These are phyloP conservation scores for Caenorhabditis becei DNA, from an alignment of 2,888 invertebrate genomes.

Conservation along the genomic window DNA sequence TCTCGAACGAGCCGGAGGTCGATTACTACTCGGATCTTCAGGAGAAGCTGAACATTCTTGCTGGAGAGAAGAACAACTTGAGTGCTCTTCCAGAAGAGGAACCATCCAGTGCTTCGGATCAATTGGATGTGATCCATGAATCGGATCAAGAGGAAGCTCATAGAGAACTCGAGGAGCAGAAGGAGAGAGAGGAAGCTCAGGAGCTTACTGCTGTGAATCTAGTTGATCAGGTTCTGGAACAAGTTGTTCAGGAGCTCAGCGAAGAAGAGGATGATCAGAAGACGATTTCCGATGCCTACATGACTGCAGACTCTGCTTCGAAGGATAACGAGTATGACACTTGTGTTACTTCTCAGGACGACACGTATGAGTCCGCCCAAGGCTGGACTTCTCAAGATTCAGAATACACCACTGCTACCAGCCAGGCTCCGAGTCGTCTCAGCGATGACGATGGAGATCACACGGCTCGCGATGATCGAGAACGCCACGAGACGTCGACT, in stretches of 20 bases:
- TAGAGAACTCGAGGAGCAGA: constrained; percentile 22
- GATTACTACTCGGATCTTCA: constrained; percentile 74
- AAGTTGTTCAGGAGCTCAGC: constrained; percentile 36
- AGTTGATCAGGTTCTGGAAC: constrained; percentile 66
- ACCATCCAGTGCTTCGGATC: constrained; percentile 54
- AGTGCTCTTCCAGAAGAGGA: constrained; percentile 62
- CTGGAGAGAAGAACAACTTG: constrained; percentile 56
- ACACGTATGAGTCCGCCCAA: constrained; percentile 71
- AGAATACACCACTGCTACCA: constrained; percentile 71
- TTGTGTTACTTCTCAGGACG: constrained; percentile 73
- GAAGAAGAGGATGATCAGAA: constrained; percentile 50
- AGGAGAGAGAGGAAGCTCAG: constrained; percentile 51
- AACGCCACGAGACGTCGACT: constrained; percentile 62
- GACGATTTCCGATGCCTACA: constrained; percentile 57
- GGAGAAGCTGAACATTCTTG: constrained; percentile 70
- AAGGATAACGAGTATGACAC: constrained; percentile 74
- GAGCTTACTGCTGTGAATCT: constrained; percentile 56
- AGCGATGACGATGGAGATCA: constrained; percentile 60
- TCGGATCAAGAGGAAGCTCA: constrained; percentile 61
- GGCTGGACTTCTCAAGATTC: constrained; percentile 74
- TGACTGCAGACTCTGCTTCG: constrained; percentile 67
- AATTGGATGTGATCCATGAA: constrained; percentile 63
- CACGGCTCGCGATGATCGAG: constrained; percentile 45
- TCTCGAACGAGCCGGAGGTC: constrained; percentile 71
- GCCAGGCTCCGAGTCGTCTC: constrained; percentile 60